Percentiles rank a stretch among this genome's conserved stretches.
These are phyloP conservation scores for Meliscaeva auricollis DNA, from an alignment of 2,888 invertebrate genomes.

Conservation along the genomic window DNA sequence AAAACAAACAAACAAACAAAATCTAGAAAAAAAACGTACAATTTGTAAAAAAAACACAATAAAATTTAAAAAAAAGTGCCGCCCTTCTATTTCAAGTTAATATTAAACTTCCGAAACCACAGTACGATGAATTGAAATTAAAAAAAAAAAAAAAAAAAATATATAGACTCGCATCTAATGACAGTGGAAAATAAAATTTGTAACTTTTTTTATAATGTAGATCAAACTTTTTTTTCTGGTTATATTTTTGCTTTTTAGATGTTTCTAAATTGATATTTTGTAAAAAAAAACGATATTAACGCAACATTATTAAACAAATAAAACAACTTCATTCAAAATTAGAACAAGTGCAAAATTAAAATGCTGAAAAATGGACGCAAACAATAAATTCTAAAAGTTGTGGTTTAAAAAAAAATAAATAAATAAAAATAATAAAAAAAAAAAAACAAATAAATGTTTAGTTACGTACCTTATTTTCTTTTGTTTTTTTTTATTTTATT, in stretches of 20 bases:
- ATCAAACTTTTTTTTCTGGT: conserved; percentile 6
- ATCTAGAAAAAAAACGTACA: conserved; percentile 68
- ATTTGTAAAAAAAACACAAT: conserved; percentile 67
- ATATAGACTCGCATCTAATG: conserved; percentile 20
- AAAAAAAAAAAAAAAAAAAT: conserved; percentile 20
- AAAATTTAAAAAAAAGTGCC: conserved; percentile 65
- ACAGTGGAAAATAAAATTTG: conserved; percentile 19
- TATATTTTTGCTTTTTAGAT: conserved; percentile 1
- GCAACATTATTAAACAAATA: conserved; percentile 5
- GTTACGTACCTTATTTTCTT: conserved; percentile 73
- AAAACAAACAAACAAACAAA: conserved; percentile 49
- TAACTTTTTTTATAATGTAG: conserved; percentile 19
- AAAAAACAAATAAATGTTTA: conserved; percentile 57
- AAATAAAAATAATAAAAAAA: conserved; percentile 17
- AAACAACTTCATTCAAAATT: conserved; percentile 5
- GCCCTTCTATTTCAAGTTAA: conserved; percentile 67
- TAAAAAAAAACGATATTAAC: background rate
- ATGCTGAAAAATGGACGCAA: conserved; percentile 26
- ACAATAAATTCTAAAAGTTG: conserved; percentile 47
- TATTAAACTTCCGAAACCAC: conserved; percentile 45
- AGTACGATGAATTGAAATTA: conserved; percentile 43
- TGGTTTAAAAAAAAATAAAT: conserved; percentile 29
- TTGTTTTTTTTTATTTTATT: conserved; percentile 62
- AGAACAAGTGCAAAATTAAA: conserved; percentile 14
- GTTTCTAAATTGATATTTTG: conserved; percentile 23